phyloP scores from a whole-genome alignment of 2,113 vertebrate genomes.

The Ibidorhyncha struthersii region DNA sequence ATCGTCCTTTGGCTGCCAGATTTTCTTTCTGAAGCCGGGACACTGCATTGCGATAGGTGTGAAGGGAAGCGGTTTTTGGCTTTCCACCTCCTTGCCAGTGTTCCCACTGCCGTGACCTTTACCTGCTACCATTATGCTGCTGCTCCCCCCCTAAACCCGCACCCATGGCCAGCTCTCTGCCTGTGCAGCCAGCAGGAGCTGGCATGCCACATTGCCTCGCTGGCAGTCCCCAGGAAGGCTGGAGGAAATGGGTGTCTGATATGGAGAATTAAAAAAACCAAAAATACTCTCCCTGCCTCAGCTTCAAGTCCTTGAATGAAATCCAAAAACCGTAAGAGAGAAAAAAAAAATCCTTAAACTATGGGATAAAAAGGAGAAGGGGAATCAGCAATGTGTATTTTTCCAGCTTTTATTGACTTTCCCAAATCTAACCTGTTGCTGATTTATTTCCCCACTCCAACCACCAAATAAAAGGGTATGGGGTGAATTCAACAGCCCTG shows the following conservation, averaged over 20 bases:
- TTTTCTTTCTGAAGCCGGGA: neutral
- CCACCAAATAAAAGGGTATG: neutral
- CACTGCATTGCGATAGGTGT: neutral
- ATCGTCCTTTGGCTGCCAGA: neutral
- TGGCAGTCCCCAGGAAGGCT: neutral
- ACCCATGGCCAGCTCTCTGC: accelerated
- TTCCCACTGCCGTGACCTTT: neutral
- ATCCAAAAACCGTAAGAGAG: neutral
- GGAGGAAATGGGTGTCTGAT: neutral
- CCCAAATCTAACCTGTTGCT: accelerated
- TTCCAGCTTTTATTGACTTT: neutral
- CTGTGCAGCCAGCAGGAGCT: accelerated
- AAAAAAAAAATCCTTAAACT: neutral
- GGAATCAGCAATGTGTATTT: neutral
- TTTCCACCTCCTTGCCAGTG: neutral
- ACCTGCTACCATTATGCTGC: neutral
- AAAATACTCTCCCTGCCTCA: neutral
- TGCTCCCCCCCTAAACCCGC: neutral
- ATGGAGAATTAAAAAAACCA: neutral
- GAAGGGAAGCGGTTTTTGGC: neutral
- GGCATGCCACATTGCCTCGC: neutral
- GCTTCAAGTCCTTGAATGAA: neutral
- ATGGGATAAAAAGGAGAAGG: neutral
- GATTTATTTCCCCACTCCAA: neutral
- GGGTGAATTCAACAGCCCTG: neutral